Evolutionary conservation across 1,140 invertebrate genomes (phyloP).

Genomic region (Tetramorium simillimum): DNA sequence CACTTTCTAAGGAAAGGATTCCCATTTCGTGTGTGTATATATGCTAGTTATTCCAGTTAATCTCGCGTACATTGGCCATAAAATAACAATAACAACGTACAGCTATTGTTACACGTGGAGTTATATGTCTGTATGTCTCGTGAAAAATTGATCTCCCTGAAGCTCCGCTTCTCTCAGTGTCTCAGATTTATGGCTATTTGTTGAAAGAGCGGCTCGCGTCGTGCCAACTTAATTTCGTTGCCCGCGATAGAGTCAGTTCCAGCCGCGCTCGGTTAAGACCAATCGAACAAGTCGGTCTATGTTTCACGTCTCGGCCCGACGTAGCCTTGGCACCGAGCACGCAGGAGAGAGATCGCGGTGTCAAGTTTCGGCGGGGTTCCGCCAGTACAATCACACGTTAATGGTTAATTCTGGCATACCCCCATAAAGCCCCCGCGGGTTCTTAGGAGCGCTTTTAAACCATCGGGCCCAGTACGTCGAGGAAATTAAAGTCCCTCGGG

Average conservation of each 20-base stretch:
- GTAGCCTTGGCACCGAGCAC: conserved; percentile 73
- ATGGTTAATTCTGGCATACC: conserved; percentile 78
- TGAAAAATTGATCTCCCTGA: neutral
- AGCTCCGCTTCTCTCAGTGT: neutral
- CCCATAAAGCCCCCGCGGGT: conserved; percentile 69
- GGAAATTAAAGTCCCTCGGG: conserved; percentile 65
- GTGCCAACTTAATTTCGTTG: conserved; percentile 36
- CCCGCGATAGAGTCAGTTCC: conserved; percentile 24
- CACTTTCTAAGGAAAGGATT: neutral
- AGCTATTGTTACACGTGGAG: neutral
- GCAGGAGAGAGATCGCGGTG: conserved; percentile 72
- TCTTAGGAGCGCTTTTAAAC: conserved; percentile 57
- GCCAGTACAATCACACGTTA: conserved; percentile 76
- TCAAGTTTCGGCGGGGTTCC: conserved; percentile 76
- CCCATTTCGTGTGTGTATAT: neutral
- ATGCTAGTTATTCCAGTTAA: neutral
- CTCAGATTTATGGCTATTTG: neutral
- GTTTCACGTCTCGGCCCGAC: conserved; percentile 63
- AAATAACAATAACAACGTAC: neutral
- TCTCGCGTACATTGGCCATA: neutral
- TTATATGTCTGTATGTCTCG: neutral
- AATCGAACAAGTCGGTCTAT: conserved; percentile 73
- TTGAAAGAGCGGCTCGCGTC: neutral
- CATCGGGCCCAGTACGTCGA: conserved; percentile 42
- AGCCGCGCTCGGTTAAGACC: conserved; percentile 54